Evolutionary conservation across 1,140 invertebrate species (phyloP).

Genomic region (Drosophila micromelanica): DNA sequence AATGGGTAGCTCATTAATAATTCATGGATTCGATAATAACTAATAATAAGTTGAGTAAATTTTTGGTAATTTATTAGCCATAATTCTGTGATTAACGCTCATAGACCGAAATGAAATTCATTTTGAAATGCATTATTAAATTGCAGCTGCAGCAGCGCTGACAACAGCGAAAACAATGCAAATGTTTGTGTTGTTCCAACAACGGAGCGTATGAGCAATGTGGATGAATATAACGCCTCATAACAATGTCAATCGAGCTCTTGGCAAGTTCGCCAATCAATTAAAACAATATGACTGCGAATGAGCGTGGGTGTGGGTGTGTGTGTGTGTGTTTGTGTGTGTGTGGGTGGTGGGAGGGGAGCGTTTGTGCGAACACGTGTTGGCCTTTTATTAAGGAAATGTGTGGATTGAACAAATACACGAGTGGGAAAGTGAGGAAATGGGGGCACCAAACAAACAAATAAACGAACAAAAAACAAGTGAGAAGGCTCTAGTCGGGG

Average conservation of each 20-base stretch:
- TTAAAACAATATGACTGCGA: constrained; percentile 51
- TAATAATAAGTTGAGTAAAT: constrained; percentile 1
- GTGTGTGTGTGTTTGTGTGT: not conserved
- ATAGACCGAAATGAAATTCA: constrained; percentile 44
- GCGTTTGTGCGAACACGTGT: constrained; percentile 1
- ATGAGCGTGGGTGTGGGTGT: not conserved
- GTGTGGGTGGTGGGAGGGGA: not conserved
- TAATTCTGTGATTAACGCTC: constrained; percentile 29
- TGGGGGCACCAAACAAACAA: not conserved
- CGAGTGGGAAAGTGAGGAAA: not conserved
- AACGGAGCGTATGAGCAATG: constrained; percentile 37
- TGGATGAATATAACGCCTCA: constrained; percentile 29
- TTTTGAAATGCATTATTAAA: constrained; percentile 50
- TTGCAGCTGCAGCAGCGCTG: constrained; percentile 11
- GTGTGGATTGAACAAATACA: constrained; percentile 20
- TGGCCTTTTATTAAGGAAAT: constrained; percentile 38
- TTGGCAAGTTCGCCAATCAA: constrained; percentile 49
- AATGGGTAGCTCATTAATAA: not conserved
- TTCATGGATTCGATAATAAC: not conserved
- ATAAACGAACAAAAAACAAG: not conserved
- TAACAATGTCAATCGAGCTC: constrained; percentile 20
- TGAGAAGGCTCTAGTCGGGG: too few relatives aligned
- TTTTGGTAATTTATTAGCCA: constrained; percentile 8
- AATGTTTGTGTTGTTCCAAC: constrained; percentile 24
- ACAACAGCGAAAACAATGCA: constrained; percentile 20